Conservation (phyloP, 2,888 invertebrate genomes). For the Protodeltote pygarga region DNA sequence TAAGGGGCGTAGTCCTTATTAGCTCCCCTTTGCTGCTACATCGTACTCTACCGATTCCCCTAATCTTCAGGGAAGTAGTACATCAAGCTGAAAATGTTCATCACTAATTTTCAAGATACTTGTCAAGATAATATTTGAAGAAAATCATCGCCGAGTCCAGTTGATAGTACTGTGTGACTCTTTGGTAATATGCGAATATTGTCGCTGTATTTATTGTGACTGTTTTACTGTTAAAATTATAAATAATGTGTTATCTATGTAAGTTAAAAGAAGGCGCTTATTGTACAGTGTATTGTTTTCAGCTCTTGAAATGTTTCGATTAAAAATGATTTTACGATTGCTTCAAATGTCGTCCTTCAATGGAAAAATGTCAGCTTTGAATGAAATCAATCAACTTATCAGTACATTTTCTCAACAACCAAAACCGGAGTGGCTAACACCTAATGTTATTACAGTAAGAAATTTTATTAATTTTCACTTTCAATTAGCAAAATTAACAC, state of each 20-base stretch:
- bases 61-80: slow-evolving; percentile 3
- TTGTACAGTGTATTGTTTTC: slow-evolving; percentile 47
- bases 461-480: neutral
- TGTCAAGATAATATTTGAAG: neutral
- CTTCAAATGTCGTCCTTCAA: slow-evolving; percentile 99
- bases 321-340: slow-evolving; percentile 97
- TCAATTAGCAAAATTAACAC: too few relatives aligned
- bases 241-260: too few relatives aligned
- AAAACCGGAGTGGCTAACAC: slow-evolving; percentile 97
- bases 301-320: slow-evolving; percentile 96
- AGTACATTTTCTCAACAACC: slow-evolving; percentile 96
- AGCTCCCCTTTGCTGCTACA: slow-evolving; percentile 80
- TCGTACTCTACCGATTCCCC: slow-evolving; percentile 65
- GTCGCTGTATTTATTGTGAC: too few relatives aligned
- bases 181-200: too few relatives aligned
- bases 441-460: slow-evolving; percentile 96
- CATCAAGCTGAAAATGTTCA: too few relatives aligned
- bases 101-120: neutral
- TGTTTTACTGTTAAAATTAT: too few relatives aligned
- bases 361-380: slow-evolving; percentile 99
- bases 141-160: neutral
- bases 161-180: too few relatives aligned
- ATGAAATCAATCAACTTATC: slow-evolving; percentile 99
- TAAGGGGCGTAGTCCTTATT: slow-evolving; percentile 76
- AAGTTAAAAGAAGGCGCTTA: neutral